Evolutionary conservation across 64 coral and sea anemone species (phyloP), one percentile per base, ranked within the genome.

Genomic region (Orbicella faveolata): DNA sequence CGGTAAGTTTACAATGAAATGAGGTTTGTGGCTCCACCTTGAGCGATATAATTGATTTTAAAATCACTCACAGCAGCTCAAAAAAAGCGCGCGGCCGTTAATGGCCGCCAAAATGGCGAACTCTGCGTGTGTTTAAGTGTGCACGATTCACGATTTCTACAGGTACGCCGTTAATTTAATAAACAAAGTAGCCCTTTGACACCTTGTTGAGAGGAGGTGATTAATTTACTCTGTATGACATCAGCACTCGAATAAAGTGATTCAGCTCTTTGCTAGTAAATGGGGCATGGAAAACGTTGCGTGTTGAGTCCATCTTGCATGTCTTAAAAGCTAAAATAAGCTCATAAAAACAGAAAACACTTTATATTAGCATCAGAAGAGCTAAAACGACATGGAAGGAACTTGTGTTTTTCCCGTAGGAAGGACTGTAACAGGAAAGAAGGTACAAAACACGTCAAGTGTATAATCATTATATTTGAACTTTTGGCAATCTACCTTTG

Each of bases 141-240:
- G 20, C 23, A 52, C 82, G 79, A 53, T 26, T 69, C 15, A 26
- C 16, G 15, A 35, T 18, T 70, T n/a, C 21, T n/a, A 3, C 25
- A 11, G 13, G 64, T 23, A n/a, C 65, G 37, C 20, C 65, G 36
- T 72, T 85, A 85, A 85, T 85, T 85, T 36, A 85, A 70, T 70
- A 70, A 21, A 25, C 64, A 41, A 85, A 72, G 64, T 73, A 83
- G 63, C 67, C 41, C 61, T 57, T 36, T 83, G 80, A 65, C 80
- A 83, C 20, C 61, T 67, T 44, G 80, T 83, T 63, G 30, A 67
- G 37, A n/a, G 30, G 39, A 9, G 20, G 18, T 85, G 63, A 85
- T 85, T 85, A 85, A 85, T 85, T 72, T 70, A 70, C 67, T 70
- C n/a, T 73, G 67, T 17, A 66, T 85, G 82, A 85, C 82, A 85